A percentile compares a stretch with the other conserved stretches of the same genome.
phyloP scores from a whole-genome alignment of 2,797 vertebrate genomes.

The Pyrocephalus nanus region DNA sequence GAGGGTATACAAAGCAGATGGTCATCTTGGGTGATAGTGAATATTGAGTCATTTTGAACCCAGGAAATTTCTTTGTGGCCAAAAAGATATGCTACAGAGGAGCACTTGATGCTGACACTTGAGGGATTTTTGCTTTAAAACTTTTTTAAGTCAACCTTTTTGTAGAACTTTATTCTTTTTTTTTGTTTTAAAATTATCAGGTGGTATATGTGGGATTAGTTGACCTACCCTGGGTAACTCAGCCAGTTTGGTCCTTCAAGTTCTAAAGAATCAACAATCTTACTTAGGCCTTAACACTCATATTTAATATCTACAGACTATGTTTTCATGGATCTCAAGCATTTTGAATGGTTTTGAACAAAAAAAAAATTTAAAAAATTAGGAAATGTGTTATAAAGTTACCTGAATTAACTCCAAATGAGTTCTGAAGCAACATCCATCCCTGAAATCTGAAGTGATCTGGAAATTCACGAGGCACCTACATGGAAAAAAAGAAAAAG shows the following conservation, averaged over 20 bases:
- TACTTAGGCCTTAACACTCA: neutral
- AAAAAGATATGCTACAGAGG: neutral
- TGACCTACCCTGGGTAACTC: neutral
- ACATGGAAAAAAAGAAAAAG: neutral
- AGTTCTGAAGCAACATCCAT: neutral
- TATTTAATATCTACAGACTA: neutral
- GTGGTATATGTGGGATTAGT: neutral
- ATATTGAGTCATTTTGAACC: neutral
- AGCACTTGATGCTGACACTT: neutral
- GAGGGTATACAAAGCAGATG: neutral
- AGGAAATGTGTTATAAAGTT: neutral
- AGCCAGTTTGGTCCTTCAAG: neutral
- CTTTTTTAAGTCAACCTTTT: neutral
- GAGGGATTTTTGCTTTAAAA: neutral
- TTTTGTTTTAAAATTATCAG: neutral
- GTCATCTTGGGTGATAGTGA: neutral
- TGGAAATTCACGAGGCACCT: neutral
- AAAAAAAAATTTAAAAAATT: neutral
- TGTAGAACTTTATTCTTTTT: neutral
- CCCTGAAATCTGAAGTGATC: neutral
- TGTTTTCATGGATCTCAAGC: neutral
- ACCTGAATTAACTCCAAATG: neutral
- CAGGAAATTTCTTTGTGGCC: neutral
- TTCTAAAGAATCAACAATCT: neutral
- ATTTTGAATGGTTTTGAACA: neutral